Evolutionary conservation across 1,140 invertebrate genomes (phyloP).

Genomic region (Drosophila mauritiana): DNA sequence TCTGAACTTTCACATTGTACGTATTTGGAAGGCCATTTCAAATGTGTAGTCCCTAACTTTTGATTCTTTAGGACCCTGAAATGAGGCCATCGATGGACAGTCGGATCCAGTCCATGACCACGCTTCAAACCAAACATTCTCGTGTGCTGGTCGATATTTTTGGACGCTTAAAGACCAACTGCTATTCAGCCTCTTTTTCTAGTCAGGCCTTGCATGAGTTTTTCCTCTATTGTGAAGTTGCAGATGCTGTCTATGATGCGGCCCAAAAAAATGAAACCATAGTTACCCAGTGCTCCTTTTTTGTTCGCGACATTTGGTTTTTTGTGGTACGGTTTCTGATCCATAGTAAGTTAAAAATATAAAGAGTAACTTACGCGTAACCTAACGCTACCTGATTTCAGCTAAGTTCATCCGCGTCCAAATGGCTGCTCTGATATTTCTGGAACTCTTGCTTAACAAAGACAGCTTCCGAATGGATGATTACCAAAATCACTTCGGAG

Average conservation of each 20-base stretch:
- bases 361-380: neutral
- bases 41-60: neutral
- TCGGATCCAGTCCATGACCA: conserved; percentile 37
- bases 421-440: conserved; percentile 29
- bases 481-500: conserved; percentile 32
- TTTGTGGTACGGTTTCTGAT: conserved; percentile 53
- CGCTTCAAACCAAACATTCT: conserved; percentile 47
- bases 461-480: neutral
- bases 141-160: conserved; percentile 60
- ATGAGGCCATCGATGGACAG: neutral
- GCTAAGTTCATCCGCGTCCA: conserved; percentile 48
- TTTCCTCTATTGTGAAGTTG: conserved; percentile 54
- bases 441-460: conserved; percentile 44
- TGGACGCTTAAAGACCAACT: conserved; percentile 55
- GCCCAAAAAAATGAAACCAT: neutral
- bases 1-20: conserved; percentile 37
- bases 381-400: conserved; percentile 2
- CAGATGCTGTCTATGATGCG: conserved; percentile 57
- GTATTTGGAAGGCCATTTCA: neutral
- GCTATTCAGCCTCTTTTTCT: conserved; percentile 41
- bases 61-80: conserved; percentile 6
- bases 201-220: conserved; percentile 49
- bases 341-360: conserved; percentile 36
- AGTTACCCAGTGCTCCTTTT: conserved; percentile 27
- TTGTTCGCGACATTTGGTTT: conserved; percentile 61